Conservation (phyloP, 2,888 invertebrate species). For the Euzetes globulus region DNA sequence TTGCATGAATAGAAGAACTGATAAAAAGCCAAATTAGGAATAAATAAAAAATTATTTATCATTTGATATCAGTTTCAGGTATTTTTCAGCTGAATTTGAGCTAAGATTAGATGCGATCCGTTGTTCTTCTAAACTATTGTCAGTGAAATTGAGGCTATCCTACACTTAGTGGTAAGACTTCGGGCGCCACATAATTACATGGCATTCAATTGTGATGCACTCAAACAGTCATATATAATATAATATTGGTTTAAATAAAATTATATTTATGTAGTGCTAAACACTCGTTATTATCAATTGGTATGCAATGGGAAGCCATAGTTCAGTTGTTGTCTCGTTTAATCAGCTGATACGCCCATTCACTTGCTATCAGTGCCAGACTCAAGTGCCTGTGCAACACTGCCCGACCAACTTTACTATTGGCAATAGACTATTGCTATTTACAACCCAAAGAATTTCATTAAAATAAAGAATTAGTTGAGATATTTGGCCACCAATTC, state of each 20-base stretch:
- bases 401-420: background rate
- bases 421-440: background rate
- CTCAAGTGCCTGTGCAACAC: background rate
- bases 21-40: no score
- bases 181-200: slow-evolving; percentile 27
- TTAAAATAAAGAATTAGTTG: background rate
- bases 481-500: background rate
- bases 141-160: background rate
- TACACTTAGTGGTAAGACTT: background rate
- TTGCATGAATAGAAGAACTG: no score
- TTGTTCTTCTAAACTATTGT: background rate
- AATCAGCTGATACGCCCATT: slow-evolving; percentile 29
- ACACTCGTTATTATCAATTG: background rate
- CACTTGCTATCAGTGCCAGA: background rate
- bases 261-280: background rate
- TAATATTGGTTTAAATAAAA: slow-evolving; percentile 20
- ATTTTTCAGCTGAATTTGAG: no score
- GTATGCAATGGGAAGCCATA: background rate
- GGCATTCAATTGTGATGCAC: slow-evolving; percentile 9
- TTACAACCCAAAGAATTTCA: background rate
- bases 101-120: background rate
- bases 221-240: background rate
- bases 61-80: no score
- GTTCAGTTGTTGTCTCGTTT: slow-evolving; percentile 26
- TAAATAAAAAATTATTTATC: no score